Evolutionary conservation across 2,888 invertebrate species (phyloP).

Genomic region (Leptinotarsa juncta): DNA sequence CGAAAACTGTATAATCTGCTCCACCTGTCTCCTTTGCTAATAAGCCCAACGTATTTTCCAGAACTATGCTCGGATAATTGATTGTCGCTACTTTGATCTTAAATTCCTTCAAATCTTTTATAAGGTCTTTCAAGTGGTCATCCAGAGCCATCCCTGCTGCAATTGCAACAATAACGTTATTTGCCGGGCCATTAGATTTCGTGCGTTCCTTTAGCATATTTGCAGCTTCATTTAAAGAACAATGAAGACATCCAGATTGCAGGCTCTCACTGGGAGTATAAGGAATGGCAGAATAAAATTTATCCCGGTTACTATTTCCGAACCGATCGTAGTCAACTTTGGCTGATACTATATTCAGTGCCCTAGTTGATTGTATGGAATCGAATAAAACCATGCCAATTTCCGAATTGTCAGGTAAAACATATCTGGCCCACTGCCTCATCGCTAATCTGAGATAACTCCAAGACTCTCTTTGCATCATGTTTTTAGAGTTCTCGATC

Average conservation of each 20-base stretch:
- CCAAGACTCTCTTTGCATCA: slow-evolving; percentile 72
- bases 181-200: slow-evolving; percentile 65
- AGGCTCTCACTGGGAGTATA: slow-evolving; percentile 68
- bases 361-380: slow-evolving; percentile 61
- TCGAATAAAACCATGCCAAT: slow-evolving; percentile 68
- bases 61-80: slow-evolving; percentile 68
- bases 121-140: slow-evolving; percentile 62
- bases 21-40: slow-evolving; percentile 66
- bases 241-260: slow-evolving; percentile 67
- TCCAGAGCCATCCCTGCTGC: slow-evolving; percentile 69
- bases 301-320: slow-evolving; percentile 52
- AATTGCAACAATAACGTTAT: slow-evolving; percentile 69
- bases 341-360: slow-evolving; percentile 61
- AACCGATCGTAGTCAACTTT: slow-evolving; percentile 52
- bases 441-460: slow-evolving; percentile 70
- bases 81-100: slow-evolving; percentile 69
- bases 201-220: slow-evolving; percentile 67
- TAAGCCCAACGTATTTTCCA: slow-evolving; percentile 65
- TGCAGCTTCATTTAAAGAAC: slow-evolving; percentile 64
- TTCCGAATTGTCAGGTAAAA: slow-evolving; percentile 68
- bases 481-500: slow-evolving; percentile 71
- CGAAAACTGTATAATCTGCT: slow-evolving; percentile 67
- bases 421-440: slow-evolving; percentile 71
- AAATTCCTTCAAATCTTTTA: slow-evolving; percentile 64
- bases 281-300: slow-evolving; percentile 63